Percentiles rank a stretch among this genome's conserved stretches.
Evolutionary conservation across 2,888 invertebrate species (phyloP).

Genomic region (Cloeon dipterum): DNA sequence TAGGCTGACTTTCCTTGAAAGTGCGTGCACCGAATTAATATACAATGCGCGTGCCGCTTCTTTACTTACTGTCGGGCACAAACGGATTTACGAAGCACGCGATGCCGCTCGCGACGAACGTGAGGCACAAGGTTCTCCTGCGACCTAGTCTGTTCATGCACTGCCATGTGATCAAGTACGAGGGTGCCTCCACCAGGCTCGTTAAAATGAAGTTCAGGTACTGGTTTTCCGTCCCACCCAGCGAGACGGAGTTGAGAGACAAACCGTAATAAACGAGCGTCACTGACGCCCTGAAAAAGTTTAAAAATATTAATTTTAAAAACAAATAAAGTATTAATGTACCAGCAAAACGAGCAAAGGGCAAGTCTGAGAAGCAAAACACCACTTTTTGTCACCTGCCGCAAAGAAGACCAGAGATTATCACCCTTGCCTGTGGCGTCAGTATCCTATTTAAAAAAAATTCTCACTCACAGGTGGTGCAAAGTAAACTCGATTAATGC

Average conservation of each 20-base stretch:
- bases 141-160: slow-evolving; percentile 35
- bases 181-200: slow-evolving; percentile 45
- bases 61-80: slow-evolving; percentile 7
- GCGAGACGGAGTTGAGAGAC: slow-evolving; percentile 48
- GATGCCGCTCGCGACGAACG: slow-evolving; percentile 9
- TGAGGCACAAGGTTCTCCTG: slow-evolving; percentile 7
- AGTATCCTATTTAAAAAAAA: too few species aligned
- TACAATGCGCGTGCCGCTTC: too few species aligned
- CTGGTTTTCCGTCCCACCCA: slow-evolving; percentile 38
- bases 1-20: too few species aligned
- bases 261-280: slow-evolving; percentile 62
- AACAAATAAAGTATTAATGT: not conserved
- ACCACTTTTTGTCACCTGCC: slow-evolving; percentile 26
- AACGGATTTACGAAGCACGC: slow-evolving; percentile 12
- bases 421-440: not conserved
- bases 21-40: too few species aligned
- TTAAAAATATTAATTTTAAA: too few species aligned
- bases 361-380: slow-evolving; percentile 27
- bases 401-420: not conserved
- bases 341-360: slow-evolving; percentile 55
- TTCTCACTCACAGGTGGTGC: too few species aligned
- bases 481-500: too few species aligned
- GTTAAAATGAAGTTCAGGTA: slow-evolving; percentile 54
- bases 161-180: slow-evolving; percentile 35
- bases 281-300: slow-evolving; percentile 32